Evolutionary conservation across 30 jellyfish, hydroid and myxozoan genomes (phyloP).

Genomic region (Aurelia aurita complex sp. Pacific): DNA sequence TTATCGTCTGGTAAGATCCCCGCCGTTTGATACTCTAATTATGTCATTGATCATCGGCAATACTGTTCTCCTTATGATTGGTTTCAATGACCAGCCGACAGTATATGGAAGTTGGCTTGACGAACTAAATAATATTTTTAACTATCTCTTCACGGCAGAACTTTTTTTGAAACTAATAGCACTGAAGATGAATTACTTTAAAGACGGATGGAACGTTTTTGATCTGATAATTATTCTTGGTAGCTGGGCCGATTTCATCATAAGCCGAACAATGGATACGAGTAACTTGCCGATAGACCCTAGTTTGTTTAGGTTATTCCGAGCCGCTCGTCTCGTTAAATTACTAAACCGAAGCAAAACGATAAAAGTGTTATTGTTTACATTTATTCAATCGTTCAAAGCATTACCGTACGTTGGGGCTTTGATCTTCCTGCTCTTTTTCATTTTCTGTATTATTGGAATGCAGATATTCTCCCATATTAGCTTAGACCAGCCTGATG

Average conservation of each 20-base stretch:
- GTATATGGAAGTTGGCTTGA: conserved; percentile 66
- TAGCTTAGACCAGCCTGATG: conserved; percentile 31
- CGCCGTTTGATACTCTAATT: conserved; percentile 66
- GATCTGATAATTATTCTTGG: conserved; percentile 80
- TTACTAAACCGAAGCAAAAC: conserved; percentile 76
- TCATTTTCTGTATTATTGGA: conserved; percentile 79
- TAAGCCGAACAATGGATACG: conserved; percentile 47
- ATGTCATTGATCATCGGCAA: conserved; percentile 72
- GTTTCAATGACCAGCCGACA: conserved; percentile 73
- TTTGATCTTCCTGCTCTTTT: conserved; percentile 75
- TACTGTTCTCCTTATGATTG: conserved; percentile 61
- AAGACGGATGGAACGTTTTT: conserved; percentile 84
- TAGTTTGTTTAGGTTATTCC: conserved; percentile 70
- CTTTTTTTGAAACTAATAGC: conserved; percentile 71
- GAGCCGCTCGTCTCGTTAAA: conserved; percentile 86
- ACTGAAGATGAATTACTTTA: conserved; percentile 77
- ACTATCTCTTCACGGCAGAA: conserved; percentile 73
- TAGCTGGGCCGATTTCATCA: conserved; percentile 78
- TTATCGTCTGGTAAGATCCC: conserved; percentile 71
- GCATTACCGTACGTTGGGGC: conserved; percentile 92
- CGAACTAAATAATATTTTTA: conserved; percentile 52
- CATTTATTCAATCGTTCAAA: conserved; percentile 83
- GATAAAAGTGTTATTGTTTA: conserved; percentile 65
- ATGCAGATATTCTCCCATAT: conserved; percentile 76
- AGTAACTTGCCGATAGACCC: conserved; percentile 61